These are phyloP conservation scores for Amiota mariae DNA, from an alignment of 2,888 invertebrate genomes.

Conservation along the genomic window DNA sequence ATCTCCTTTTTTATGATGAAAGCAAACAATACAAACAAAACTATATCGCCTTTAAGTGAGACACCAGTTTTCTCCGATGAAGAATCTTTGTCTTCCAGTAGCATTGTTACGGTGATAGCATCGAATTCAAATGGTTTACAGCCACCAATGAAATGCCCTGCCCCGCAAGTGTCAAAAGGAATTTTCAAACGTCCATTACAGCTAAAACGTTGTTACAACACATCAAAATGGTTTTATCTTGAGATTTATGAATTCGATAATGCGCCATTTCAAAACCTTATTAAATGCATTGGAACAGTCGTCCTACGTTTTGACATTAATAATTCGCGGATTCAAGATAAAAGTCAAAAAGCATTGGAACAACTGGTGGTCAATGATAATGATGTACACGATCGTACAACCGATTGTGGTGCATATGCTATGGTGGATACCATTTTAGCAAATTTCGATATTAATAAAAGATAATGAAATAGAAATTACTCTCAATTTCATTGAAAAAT, in stretches of 20 bases:
- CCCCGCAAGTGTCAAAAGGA: not conserved
- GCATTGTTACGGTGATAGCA: constrained; percentile 36
- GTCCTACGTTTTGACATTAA: constrained; percentile 41
- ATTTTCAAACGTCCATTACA: constrained; percentile 29
- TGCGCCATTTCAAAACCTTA: not conserved
- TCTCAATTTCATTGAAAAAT: too few species aligned
- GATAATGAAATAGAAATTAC: too few species aligned
- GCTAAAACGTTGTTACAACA: constrained; percentile 16
- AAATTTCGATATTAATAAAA: too few species aligned
- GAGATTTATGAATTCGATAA: constrained; percentile 46
- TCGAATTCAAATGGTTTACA: not conserved
- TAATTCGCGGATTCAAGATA: constrained; percentile 46
- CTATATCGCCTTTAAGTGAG: not conserved
- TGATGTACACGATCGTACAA: constrained; percentile 44
- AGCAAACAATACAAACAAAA: not conserved
- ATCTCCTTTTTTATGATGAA: constrained; percentile 41
- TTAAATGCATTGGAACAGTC: constrained; percentile 44
- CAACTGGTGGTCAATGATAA: constrained; percentile 27
- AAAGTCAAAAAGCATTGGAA: constrained; percentile 35
- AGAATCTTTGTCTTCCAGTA: constrained; percentile 9
- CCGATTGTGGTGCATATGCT: constrained; percentile 40
- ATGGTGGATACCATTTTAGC: constrained; percentile 33
- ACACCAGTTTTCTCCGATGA: constrained; percentile 36
- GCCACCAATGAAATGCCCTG: not conserved
- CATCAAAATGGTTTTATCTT: constrained; percentile 42